Percentiles rank a stretch among this genome's conserved stretches.
Evolutionary conservation across 2,113 vertebrate species (phyloP).

Genomic region (Zeus faber): DNA sequence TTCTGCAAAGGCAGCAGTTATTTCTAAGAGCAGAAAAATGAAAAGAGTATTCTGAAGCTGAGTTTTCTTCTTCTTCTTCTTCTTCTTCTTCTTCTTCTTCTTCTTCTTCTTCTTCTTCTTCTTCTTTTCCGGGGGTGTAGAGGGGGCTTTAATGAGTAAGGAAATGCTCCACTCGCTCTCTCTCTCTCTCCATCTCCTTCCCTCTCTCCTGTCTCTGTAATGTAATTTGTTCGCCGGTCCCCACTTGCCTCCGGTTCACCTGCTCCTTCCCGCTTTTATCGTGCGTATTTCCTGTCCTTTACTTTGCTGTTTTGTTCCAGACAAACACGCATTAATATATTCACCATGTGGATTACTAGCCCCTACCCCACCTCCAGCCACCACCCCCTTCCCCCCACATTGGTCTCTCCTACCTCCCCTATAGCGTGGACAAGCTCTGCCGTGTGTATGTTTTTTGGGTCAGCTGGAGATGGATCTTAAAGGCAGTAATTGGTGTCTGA

Average conservation of each 20-base stretch:
- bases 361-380: not conserved
- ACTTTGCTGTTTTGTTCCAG: conserved; percentile 4
- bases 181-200: not conserved
- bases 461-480: conserved; percentile 59
- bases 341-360: conserved; percentile 48
- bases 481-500: conserved; percentile 67
- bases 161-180: conserved; percentile 23
- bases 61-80: conserved; percentile 18
- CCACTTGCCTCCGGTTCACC: conserved; percentile 11
- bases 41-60: conserved; percentile 50
- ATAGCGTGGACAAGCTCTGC: conserved; percentile 27
- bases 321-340: conserved; percentile 46
- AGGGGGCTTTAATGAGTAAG: conserved; percentile 22
- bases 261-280: not conserved
- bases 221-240: conserved; percentile 6
- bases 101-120: conserved; percentile 15
- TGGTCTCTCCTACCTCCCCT: conserved; percentile 29
- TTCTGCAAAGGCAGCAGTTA: conserved; percentile 64
- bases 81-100: conserved; percentile 12
- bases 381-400: not conserved
- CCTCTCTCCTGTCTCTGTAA: conserved; percentile 6
- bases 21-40: conserved; percentile 57
- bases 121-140: not conserved
- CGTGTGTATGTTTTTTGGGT: conserved; percentile 48
- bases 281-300: not conserved